Percentiles rank a stretch among this genome's conserved stretches.
Evolutionary conservation across 1,140 invertebrate species (phyloP).

Genomic region (Anthonomus grandis): DNA sequence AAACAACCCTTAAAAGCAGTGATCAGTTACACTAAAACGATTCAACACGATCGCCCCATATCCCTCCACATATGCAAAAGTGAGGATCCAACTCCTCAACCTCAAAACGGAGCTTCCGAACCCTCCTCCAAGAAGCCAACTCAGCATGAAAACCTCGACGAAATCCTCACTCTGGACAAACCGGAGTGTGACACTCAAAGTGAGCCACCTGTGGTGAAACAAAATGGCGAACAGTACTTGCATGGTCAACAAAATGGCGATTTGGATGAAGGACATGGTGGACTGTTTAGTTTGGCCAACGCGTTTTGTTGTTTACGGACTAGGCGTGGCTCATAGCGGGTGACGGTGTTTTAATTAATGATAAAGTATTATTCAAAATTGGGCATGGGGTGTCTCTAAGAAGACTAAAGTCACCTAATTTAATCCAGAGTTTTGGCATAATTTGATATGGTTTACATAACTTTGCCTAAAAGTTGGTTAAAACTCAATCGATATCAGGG

Average conservation of each 20-base stretch:
- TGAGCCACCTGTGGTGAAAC: constrained; percentile 1
- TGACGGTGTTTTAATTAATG: too few relatives aligned
- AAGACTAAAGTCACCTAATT: background rate
- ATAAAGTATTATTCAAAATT: background rate
- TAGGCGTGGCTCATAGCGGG: constrained; percentile 49
- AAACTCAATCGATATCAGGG: too few relatives aligned
- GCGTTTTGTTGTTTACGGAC: constrained; percentile 54
- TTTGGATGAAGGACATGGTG: constrained; percentile 46
- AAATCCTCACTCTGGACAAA: constrained; percentile 36
- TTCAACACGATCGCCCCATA: background rate
- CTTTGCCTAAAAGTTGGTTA: too few relatives aligned
- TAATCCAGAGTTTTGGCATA: too few relatives aligned
- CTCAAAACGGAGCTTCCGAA: constrained; percentile 7
- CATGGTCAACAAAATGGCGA: constrained; percentile 12
- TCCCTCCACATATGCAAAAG: constrained; percentile 4
- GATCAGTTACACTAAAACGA: background rate
- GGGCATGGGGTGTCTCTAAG: background rate
- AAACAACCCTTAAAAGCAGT: background rate
- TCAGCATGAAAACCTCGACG: constrained; percentile 33
- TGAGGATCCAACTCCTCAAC: constrained; percentile 3
- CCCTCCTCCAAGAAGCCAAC: background rate
- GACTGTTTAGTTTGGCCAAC: constrained; percentile 50
- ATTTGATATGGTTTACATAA: too few relatives aligned
- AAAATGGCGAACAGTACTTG: constrained; percentile 12
- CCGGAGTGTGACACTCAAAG: constrained; percentile 15